These are phyloP conservation scores for Augochlora pura DNA, from an alignment of 1,140 invertebrate genomes.

Conservation along the genomic window DNA sequence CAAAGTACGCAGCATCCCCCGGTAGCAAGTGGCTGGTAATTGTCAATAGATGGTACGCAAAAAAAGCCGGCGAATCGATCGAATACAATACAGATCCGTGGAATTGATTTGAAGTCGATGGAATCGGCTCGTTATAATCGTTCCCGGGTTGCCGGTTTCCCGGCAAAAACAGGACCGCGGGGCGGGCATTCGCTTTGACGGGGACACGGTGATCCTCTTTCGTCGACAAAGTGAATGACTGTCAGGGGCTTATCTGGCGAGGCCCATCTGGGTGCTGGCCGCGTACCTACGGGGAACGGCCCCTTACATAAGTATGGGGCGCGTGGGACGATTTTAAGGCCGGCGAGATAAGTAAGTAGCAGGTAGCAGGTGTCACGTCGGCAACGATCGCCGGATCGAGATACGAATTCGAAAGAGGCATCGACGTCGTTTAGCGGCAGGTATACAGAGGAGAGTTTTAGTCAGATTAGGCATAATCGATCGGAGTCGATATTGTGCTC, in stretches of 20 bases:
- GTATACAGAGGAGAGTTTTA: slow-evolving; percentile 57
- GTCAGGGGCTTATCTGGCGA: slow-evolving; percentile 46
- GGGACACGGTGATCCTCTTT: slow-evolving; percentile 15
- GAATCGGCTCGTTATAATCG: slow-evolving; percentile 33
- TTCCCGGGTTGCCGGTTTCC: neutral
- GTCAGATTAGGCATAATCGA: slow-evolving; percentile 66
- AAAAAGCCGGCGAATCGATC: slow-evolving; percentile 8
- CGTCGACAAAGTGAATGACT: slow-evolving; percentile 56
- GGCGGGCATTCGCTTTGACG: slow-evolving; percentile 9
- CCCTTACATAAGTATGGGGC: slow-evolving; percentile 28
- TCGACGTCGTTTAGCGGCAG: slow-evolving; percentile 59
- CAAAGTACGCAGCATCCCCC: slow-evolving; percentile 6
- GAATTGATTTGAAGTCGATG: neutral
- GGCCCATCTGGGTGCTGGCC: slow-evolving; percentile 29
- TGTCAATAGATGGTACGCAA: neutral
- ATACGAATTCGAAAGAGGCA: slow-evolving; percentile 63
- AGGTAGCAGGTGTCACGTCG: slow-evolving; percentile 74
- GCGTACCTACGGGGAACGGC: neutral
- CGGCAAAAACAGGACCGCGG: slow-evolving; percentile 20
- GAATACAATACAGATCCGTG: slow-evolving; percentile 18
- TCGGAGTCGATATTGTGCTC: slow-evolving; percentile 37
- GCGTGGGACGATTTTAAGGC: slow-evolving; percentile 56
- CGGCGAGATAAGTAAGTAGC: slow-evolving; percentile 62
- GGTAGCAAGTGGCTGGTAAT: slow-evolving; percentile 2
- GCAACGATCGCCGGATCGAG: slow-evolving; percentile 58